Percentiles rank a stretch among this genome's conserved stretches.
Evolutionary conservation across 1,140 invertebrate species (phyloP).

Genomic region (Sycophila sp.): DNA sequence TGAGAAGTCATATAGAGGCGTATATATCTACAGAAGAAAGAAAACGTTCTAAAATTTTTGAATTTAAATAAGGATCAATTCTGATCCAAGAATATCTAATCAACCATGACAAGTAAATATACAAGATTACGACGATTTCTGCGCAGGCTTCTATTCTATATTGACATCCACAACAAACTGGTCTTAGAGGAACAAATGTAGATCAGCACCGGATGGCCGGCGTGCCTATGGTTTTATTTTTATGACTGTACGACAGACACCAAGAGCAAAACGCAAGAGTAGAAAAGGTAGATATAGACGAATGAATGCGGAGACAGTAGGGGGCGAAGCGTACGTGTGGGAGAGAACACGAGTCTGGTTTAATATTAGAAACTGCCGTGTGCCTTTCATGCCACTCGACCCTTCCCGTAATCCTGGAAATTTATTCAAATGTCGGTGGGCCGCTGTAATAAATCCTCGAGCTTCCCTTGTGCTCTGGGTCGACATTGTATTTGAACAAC

Average conservation of each 20-base stretch:
- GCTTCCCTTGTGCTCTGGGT: not conserved
- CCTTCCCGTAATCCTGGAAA: slow-evolving; percentile 32
- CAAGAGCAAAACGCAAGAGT: too few species aligned
- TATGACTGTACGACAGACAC: not conserved
- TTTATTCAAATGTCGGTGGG: slow-evolving; percentile 37
- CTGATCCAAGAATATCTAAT: too few species aligned
- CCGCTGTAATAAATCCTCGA: slow-evolving; percentile 22
- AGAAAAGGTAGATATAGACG: not conserved
- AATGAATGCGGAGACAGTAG: not conserved
- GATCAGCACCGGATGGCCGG: slow-evolving; percentile 27
- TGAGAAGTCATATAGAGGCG: too few species aligned
- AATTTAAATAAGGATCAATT: too few species aligned
- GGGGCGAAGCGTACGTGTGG: slow-evolving; percentile 2
- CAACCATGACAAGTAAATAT: too few species aligned
- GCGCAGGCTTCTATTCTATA: too few species aligned
- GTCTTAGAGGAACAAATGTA: not conserved
- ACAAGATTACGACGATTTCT: too few species aligned
- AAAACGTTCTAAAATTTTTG: too few species aligned
- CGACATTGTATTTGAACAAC: slow-evolving; percentile 25
- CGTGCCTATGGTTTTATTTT: slow-evolving; percentile 8
- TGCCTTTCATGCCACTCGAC: slow-evolving; percentile 32
- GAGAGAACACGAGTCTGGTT: slow-evolving; percentile 38
- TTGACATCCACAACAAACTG: too few species aligned
- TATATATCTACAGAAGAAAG: too few species aligned
- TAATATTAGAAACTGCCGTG: slow-evolving; percentile 37